Conservation (phyloP, 1,140 invertebrate genomes). For the Lucilia cuprina region DNA sequence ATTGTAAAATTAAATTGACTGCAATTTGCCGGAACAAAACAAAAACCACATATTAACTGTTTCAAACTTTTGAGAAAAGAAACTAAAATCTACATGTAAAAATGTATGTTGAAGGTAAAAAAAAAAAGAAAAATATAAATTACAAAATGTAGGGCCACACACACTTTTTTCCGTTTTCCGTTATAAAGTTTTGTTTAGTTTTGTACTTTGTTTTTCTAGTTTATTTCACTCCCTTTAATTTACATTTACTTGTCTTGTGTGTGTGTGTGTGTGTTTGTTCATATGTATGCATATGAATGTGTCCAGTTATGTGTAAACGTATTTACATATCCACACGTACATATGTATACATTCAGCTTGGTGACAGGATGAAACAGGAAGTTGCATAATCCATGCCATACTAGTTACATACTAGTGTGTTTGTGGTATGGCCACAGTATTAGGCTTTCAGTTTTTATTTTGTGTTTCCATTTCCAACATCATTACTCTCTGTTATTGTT, state of each 20-base stretch:
- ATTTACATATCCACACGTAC: no score
- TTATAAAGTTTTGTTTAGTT: constrained; percentile 16
- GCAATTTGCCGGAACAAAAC: constrained; percentile 49
- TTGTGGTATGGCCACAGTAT: not conserved
- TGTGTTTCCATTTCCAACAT: not conserved
- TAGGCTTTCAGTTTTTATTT: not conserved
- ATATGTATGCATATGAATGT: not conserved
- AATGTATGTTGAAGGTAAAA: not conserved
- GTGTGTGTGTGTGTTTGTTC: not conserved
- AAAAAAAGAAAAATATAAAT: not conserved
- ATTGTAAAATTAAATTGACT: constrained; percentile 63
- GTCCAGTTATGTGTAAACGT: not conserved
- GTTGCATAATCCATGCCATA: constrained; percentile 56
- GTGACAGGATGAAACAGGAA: constrained; percentile 62
- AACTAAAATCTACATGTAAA: not conserved
- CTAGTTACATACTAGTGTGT: not conserved
- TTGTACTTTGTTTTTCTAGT: no score
- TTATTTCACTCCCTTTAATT: not conserved
- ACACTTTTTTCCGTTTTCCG: constrained; percentile 26
- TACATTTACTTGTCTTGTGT: not conserved
- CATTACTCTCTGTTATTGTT: constrained; percentile 6
- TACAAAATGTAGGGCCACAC: not conserved
- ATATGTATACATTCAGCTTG: constrained; percentile 38
- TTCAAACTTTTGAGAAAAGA: constrained; percentile 4
- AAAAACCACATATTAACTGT: constrained; percentile 23